Base-by-base conservation (phyloP, 1,140 invertebrate species). In the Ips typographus region DNA sequence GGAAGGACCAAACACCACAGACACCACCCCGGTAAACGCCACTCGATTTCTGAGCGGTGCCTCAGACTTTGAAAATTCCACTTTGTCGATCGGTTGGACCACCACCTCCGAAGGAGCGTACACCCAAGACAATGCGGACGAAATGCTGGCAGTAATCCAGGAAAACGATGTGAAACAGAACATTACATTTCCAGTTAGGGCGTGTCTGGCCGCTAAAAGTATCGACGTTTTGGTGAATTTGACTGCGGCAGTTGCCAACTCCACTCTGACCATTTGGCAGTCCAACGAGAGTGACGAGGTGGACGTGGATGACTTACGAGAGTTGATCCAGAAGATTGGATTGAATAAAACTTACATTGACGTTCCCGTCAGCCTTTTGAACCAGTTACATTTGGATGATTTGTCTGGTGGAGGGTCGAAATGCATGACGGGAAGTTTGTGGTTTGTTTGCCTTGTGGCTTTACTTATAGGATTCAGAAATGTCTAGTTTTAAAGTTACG, bases 31-130 rank as follows among this genome's bases (percentile, higher is more conserved):
- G 1, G 88, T 96, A 1, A 86, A 94, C 77, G 80, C 90, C 0
- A 81, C 79, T 1, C 76, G 82, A 37, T 96, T 96, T 80, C 78
- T 80, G 71, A 76, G 74, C 40, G 84, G 75, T 70, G 81, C 82
- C 0, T 82, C 85, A 22, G 80, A 84, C 52, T 89, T 92, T 68
- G 86, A 89, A 1, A 81, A 88, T 4, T 83, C 86, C 1, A 89
- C 88, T 0, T 79, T 96, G 4, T 95, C 94, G 2, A 82, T 94
- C 22, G 95, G 95, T 8, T 97, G 95, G 95, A 94, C 91, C 1
- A 95, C 93, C 1, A 80, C 84, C 59, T 79, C 80, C 4, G 84
- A 83, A 0, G 85, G 84, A 2, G 81, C 82, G 22, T 96, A 95
- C 79, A 89, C 84, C 0, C 76, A 84, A 40, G 80, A 87, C 0